Base-by-base conservation (phyloP, 2,797 vertebrate genomes). In the Brachymystax lenok region DNA sequence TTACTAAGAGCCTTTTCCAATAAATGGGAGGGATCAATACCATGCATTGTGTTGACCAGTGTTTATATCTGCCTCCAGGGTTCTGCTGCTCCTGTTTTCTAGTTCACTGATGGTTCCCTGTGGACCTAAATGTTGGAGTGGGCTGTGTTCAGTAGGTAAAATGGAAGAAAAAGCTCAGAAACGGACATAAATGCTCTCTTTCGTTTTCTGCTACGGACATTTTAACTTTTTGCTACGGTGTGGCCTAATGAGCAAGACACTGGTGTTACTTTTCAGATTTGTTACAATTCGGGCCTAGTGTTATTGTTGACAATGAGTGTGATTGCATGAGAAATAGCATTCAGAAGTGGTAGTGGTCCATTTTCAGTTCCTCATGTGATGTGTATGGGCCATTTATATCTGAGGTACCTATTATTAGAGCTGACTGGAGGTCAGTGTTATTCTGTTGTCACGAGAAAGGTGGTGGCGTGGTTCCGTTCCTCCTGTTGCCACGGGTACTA, bases 21-120 rank as follows among this genome's bases (percentile, higher is more conserved):
- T 80, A 83, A 88, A 88, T 40, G 80, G 80, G 85, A 81, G 76
- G 77, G 85, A 91, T 92, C 89, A 84, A 92, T 92, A 90, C 3
- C 2, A 52, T 56, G 16, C 52, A 82, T 82, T 79, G 8, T 77
- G 79, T 17, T 75, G 59, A 67, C 64, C 64, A 33, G 80, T 52
- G 8, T 51, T 71, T 33, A 16, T 71, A 8, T 52, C 4, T 24
- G 69, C 71, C 74, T 74, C 0, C 0, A 74, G 81, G 78, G 80
- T 46, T n/a, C 21, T 78, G 67, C 72, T 54, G 27, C 59, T 66
- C 74, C 7, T 24, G 10, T 75, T 51, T 64, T 69, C 75, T 63
- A 12, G 35, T 33, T 73, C 71, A n/a, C 3, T 17, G 27, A 30
- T 73, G 28, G 33, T n/a, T 59, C 16, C 35, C 16, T n/a, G 33